These are phyloP conservation scores for Pherbina coryleti DNA, from an alignment of 2,888 invertebrate genomes.

Conservation along the genomic window DNA sequence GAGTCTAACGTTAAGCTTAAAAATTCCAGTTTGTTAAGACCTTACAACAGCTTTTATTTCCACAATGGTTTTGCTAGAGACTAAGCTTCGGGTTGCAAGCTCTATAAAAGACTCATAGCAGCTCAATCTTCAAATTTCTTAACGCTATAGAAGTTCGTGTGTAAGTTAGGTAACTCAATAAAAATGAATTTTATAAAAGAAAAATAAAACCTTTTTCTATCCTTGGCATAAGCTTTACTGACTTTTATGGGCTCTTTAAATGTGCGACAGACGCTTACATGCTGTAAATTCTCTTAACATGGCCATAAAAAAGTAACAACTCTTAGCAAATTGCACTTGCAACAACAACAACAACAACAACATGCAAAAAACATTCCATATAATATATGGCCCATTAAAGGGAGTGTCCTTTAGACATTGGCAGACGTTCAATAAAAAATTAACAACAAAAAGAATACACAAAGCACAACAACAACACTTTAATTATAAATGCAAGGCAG, in stretches of 20 bases:
- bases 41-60: too few relatives aligned
- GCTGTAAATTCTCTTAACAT: background rate
- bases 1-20: too few relatives aligned
- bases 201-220: background rate
- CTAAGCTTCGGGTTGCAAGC: too few relatives aligned
- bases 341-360: background rate
- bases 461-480: constrained; percentile 54
- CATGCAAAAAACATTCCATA: background rate
- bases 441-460: background rate
- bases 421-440: constrained; percentile 17
- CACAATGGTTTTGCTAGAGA: too few relatives aligned
- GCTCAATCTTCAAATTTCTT: too few relatives aligned
- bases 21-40: too few relatives aligned
- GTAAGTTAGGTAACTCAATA: constrained; percentile 46
- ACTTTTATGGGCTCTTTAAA: background rate
- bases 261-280: background rate
- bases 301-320: background rate
- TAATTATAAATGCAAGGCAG: constrained; percentile 57
- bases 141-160: constrained; percentile 45
- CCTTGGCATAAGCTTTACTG: background rate
- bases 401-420: constrained; percentile 21
- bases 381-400: constrained; percentile 8
- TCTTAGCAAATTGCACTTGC: background rate
- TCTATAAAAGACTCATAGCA: too few relatives aligned
- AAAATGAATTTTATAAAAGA: background rate